Conservation (phyloP, 2,888 invertebrate genomes). For the Adineta ricciae region DNA sequence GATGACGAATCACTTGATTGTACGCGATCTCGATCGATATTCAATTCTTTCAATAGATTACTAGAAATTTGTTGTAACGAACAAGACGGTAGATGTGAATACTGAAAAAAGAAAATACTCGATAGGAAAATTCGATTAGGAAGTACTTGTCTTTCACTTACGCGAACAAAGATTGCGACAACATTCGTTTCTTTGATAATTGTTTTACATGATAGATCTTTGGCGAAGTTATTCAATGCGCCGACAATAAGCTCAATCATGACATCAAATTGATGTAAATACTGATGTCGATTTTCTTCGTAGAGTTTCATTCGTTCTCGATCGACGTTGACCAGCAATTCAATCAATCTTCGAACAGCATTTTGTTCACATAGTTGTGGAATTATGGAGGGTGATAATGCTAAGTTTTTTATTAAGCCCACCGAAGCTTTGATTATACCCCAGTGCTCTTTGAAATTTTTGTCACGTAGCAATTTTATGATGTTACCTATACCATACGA, state of each 20-base stretch:
- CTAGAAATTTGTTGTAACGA: neutral
- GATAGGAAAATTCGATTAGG: neutral
- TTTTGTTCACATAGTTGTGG: neutral
- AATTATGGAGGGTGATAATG: neutral
- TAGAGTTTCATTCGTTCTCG: neutral
- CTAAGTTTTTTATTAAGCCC: conserved; percentile 11
- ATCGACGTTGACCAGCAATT: neutral
- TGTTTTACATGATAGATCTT: neutral
- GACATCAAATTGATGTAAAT: conserved; percentile 10
- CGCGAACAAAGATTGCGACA: neutral
- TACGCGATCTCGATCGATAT: neutral
- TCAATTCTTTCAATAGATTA: conserved; percentile 1
- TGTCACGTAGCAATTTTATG: neutral
- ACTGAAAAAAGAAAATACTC: neutral
- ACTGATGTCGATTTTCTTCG: neutral
- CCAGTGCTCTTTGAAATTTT: conserved; percentile 3
- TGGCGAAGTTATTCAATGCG: neutral
- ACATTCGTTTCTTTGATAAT: conserved; percentile 12
- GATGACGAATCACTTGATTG: neutral
- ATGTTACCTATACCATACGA: neutral
- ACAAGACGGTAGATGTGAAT: neutral
- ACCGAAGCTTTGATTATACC: neutral
- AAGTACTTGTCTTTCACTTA: neutral
- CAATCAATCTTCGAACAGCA: neutral
- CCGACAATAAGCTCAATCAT: conserved; percentile 22